Evolutionary conservation across 2,113 vertebrate genomes (phyloP), one percentile per base, ranked within the genome.

Genomic region (Butastur rufipennis): DNA sequence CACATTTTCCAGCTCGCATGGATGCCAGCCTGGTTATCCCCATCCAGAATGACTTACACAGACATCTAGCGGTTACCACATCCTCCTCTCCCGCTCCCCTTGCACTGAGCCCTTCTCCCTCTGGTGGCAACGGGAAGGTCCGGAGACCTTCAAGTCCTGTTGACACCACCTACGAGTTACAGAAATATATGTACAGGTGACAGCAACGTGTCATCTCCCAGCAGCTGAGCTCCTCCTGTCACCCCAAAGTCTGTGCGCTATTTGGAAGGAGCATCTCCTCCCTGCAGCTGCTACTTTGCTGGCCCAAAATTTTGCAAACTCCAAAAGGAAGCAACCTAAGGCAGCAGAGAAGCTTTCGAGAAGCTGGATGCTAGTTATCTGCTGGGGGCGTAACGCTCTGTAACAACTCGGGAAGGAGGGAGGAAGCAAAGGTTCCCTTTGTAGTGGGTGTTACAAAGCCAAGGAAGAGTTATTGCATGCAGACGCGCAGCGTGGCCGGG

Each of bases 1-100:
- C 93, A 63, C 43, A 86, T 93, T 93, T 97, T 82, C 88, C 94
- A 90, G 55, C 59, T 88, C 19, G 4, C 58, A 8, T 25, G n/a
- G 92, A 73, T 79, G 91, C 70, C 87, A 81, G 78, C 70, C 70
- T 31, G 78, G 47, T 65, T 85, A 45, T 58, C 67, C 90, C 38
- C 13, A 2, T 26, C 48, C 81, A 40, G 53, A 65, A 61, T 16
- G 65, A 63, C 13, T 38, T 31, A 26, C 11, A 38, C 81, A 88
- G 82, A 50, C 82, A 26, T 8, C 14, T 4, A 7, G 34, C 0
- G 13, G 56, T 74, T 59, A 36, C 71, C 16, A 52, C 32, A 70
- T 25, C 85, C 40, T 88, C 66, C 62, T 47, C 59, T 81, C 32
- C 50, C 7, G 9, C 48, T 29, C 15, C 45, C 27, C 62, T 42